Conservation (phyloP, 2,888 invertebrate genomes). For the Diarsia mendica region DNA sequence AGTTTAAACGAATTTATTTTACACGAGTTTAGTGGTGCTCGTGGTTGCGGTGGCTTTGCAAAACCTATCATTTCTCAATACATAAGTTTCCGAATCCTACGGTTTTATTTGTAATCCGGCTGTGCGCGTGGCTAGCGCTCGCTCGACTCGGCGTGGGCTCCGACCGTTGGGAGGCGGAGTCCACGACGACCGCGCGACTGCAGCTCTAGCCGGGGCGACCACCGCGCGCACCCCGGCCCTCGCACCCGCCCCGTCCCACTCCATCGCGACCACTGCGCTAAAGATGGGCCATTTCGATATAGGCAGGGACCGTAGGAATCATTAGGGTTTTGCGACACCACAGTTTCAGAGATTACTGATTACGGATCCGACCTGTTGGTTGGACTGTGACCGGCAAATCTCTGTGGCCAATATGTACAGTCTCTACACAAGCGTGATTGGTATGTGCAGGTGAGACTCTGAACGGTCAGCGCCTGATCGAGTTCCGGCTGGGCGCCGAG, state of each 20-base stretch:
- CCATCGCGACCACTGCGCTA: constrained; percentile 70
- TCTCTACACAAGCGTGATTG: constrained; percentile 27
- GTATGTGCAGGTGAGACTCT: constrained; percentile 93
- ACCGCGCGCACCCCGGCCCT: constrained; percentile 78
- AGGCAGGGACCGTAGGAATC: constrained; percentile 72
- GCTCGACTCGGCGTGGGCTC: constrained; percentile 73
- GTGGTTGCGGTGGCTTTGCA: constrained; percentile 67
- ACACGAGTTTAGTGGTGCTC: constrained; percentile 64
- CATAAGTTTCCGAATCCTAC: constrained; percentile 11
- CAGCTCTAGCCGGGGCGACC: constrained; percentile 87
- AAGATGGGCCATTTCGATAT: constrained; percentile 83
- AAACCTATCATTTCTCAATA: not conserved
- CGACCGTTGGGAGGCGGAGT: constrained; percentile 65
- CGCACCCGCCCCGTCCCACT: constrained; percentile 27
- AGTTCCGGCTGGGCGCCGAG: constrained; percentile 94
- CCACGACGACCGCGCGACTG: constrained; percentile 77
- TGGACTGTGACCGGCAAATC: constrained; percentile 1
- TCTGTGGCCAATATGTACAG: constrained; percentile 5
- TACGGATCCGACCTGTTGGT: not conserved
- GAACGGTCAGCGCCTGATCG: constrained; percentile 96
- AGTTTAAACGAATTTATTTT: constrained; percentile 61
- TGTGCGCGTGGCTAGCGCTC: constrained; percentile 80
- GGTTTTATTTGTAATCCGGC: constrained; percentile 63
- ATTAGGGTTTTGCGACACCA: constrained; percentile 45
- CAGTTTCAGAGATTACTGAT: constrained; percentile 36